Percentiles rank a stretch among this genome's conserved stretches.
Conservation (phyloP, 2,888 invertebrate species). For the Mesorhabditis spiculigera region DNA sequence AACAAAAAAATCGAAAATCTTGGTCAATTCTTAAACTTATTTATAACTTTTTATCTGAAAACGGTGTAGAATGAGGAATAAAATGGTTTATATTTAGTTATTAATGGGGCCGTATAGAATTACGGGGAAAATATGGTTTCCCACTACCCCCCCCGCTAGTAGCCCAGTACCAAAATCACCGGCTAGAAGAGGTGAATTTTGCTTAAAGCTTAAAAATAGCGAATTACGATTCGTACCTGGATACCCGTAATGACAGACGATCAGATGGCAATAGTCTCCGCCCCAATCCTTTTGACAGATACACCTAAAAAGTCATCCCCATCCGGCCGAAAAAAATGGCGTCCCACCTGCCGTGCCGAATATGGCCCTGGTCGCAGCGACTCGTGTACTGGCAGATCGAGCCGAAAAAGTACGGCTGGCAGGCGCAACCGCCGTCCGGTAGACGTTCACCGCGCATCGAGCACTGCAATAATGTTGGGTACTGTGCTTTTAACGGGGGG, state of each 20-base stretch:
- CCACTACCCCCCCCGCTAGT: too few species aligned
- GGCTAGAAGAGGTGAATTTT: too few species aligned
- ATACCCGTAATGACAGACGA: constrained; percentile 49
- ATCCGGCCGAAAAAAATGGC: not conserved
- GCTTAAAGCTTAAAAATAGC: too few species aligned
- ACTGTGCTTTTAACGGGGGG: not conserved
- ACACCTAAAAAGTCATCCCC: constrained; percentile 19
- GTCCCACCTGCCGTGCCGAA: constrained; percentile 37
- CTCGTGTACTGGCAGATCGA: constrained; percentile 50
- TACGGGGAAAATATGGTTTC: too few species aligned
- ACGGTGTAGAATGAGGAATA: too few species aligned
- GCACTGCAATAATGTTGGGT: constrained; percentile 31
- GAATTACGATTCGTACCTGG: constrained; percentile 18
- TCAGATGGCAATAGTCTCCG: constrained; percentile 51
- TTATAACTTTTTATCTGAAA: too few species aligned
- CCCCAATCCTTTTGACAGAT: constrained; percentile 46
- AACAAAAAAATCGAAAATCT: too few species aligned
- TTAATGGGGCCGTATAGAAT: too few species aligned
- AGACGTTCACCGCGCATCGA: constrained; percentile 50
- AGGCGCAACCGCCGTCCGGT: constrained; percentile 38
- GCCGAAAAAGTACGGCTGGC: constrained; percentile 51
- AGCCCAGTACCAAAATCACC: too few species aligned
- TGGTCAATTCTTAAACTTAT: too few species aligned
- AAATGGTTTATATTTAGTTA: too few species aligned
- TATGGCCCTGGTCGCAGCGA: constrained; percentile 40